phyloP scores from a whole-genome alignment of 2,888 invertebrate genomes.

The Luperina testacea region DNA sequence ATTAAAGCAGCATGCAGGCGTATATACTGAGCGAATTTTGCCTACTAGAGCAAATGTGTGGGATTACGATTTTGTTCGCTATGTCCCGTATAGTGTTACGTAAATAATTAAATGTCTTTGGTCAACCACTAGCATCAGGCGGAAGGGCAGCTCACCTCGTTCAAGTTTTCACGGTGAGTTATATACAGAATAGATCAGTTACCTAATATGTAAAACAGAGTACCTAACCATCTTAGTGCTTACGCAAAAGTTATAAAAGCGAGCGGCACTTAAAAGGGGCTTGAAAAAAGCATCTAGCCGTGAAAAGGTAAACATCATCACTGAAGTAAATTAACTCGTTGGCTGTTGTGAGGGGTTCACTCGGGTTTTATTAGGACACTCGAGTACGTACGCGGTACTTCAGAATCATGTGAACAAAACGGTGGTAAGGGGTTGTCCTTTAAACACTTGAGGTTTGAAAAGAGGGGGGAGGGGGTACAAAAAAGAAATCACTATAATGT shows the following conservation, averaged over 20 bases:
- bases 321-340: conserved; percentile 73
- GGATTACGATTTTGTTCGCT: no score
- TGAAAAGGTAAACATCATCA: conserved; percentile 73
- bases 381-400: conserved; percentile 38
- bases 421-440: not conserved
- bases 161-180: not conserved
- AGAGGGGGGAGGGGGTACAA: not conserved
- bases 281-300: conserved; percentile 70
- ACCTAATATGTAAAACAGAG: conserved; percentile 13
- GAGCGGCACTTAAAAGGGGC: conserved; percentile 64
- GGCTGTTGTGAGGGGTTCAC: conserved; percentile 66
- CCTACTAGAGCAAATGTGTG: no score
- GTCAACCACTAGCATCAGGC: not conserved
- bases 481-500: not conserved
- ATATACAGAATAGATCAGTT: not conserved
- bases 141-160: not conserved
- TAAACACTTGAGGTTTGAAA: not conserved
- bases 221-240: conserved; percentile 32
- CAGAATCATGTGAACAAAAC: conserved; percentile 24
- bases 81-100: no score
- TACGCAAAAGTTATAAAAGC: conserved; percentile 55
- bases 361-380: conserved; percentile 72
- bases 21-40: no score
- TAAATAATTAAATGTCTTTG: no score
- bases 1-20: no score